A percentile compares a stretch with the other conserved stretches of the same genome.
These are phyloP conservation scores for Ceratotherium simum DNA, from an alignment of 2,113 vertebrate species.

Conservation along the genomic window DNA sequence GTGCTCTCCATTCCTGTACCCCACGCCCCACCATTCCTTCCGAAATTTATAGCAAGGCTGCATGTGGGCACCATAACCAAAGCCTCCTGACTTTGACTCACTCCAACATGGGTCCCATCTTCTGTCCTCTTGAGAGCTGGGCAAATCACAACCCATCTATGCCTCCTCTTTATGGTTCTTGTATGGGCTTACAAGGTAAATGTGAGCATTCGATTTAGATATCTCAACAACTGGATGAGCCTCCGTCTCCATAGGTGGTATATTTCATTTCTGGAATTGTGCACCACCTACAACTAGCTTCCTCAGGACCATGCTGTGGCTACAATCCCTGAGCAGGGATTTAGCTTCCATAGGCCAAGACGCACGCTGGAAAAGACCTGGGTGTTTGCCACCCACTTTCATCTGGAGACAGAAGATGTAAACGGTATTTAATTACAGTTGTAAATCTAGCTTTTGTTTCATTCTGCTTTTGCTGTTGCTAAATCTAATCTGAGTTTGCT, in stretches of 20 bases:
- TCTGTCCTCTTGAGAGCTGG: neutral
- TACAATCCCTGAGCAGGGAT: neutral
- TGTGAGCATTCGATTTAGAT: neutral
- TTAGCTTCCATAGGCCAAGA: neutral
- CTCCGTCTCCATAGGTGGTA: neutral
- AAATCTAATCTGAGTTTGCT: constrained; percentile 65
- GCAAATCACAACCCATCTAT: neutral
- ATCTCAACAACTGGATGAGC: neutral
- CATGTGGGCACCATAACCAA: accelerated
- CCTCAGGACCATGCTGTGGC: accelerated
- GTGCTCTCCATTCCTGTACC: neutral
- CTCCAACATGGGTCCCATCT: neutral
- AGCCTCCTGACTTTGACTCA: neutral
- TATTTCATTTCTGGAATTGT: neutral
- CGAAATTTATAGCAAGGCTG: neutral
- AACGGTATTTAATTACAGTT: constrained; percentile 63
- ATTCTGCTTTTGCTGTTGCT: constrained; percentile 75
- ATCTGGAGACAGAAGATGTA: constrained; percentile 19
- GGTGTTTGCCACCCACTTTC: neutral
- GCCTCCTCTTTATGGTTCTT: neutral
- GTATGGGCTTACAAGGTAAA: neutral
- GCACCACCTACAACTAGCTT: neutral
- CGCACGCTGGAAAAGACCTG: neutral
- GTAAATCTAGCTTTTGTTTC: constrained; percentile 77
- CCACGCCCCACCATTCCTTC: too few relatives aligned